These are phyloP conservation scores for Phenganax subtilis DNA, from an alignment of 92 coral and sea anemone genomes.

Conservation along the genomic window DNA sequence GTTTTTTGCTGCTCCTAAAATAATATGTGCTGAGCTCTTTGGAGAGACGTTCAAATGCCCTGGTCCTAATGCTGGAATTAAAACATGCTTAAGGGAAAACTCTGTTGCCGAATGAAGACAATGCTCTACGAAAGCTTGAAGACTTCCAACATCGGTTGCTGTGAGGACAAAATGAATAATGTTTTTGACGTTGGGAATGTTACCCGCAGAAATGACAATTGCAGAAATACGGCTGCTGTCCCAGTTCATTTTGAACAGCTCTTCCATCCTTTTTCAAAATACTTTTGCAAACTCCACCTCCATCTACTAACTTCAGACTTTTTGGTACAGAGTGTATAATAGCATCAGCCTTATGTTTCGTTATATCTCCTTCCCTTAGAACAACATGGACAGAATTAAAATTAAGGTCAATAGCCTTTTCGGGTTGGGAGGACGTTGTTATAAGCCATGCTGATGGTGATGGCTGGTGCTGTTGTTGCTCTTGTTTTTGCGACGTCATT, in stretches of 20 bases:
- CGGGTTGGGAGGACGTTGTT: background rate
- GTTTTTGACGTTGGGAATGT: background rate
- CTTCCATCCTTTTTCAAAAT: slow-evolving; percentile 4
- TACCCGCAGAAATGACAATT: slow-evolving; percentile 12
- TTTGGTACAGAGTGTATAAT: slow-evolving; percentile 4
- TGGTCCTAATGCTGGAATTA: slow-evolving; percentile 15
- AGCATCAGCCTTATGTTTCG: slow-evolving; percentile 12
- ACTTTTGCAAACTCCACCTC: slow-evolving; percentile 21
- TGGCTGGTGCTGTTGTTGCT: background rate
- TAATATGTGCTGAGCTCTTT: background rate
- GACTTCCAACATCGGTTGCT: background rate
- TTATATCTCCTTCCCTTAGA: slow-evolving; percentile 29
- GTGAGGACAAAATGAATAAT: slow-evolving; percentile 16
- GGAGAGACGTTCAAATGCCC: background rate
- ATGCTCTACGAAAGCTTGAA: background rate
- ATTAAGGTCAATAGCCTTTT: background rate
- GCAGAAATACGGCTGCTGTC: background rate
- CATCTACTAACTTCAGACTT: background rate
- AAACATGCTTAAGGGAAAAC: background rate
- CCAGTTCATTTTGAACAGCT: slow-evolving; percentile 17
- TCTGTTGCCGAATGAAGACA: background rate
- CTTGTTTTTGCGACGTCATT: too few relatives aligned
- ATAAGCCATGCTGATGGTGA: background rate
- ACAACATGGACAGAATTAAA: slow-evolving; percentile 12
- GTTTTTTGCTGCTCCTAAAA: slow-evolving; percentile 13